Evolutionary conservation across 2,797 vertebrate species (phyloP), one percentile per base, ranked within the genome.

Genomic region (Enteromius radiatus): DNA sequence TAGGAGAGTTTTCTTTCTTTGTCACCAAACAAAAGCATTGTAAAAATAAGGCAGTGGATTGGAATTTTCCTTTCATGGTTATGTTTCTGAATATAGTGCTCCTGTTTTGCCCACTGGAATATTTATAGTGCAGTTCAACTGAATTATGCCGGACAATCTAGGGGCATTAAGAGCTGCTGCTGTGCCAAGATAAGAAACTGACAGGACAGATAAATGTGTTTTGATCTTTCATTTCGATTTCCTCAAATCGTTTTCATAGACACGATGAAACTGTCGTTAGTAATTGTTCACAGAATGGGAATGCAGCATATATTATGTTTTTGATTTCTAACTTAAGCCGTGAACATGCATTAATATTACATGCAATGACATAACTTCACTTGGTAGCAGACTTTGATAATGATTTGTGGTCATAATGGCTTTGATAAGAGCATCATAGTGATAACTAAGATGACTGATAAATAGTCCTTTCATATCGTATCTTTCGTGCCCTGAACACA

Each of bases 1-100:
- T 86, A 86, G 64, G 45, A 84, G 49, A 90, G 80, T 90, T 86
- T 88, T 87, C 54, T 84, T 86, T 70, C 88, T 86, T 87, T 54
- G 91, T 87, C 86, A 88, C 74, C 79, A 73, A 73, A 73, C 28
- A 64, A 81, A 73, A 73, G 8, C 78, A 43, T 11, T 28, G 43
- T 63, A 47, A 73, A 49, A 61, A 73, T n/a, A 23, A 41, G 52
- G 26, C 52, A 26, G 78, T 45, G 78, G 54, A 26, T 70, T 70
- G 61, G 15, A 45, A 61, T 26, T 80, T 45, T 59, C 69, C 80
- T 79, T 84, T 84, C 81, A 75, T 81, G 33, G 80, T 75, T 76
- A 81, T 67, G 17, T 73, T 56, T 59, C 9, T 59, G 17, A 80
- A 6, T 54, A 26, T 31, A 52, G 43, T 61, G 54, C 68, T 71